Percentiles rank a stretch among this genome's conserved stretches.
phyloP scores from a whole-genome alignment of 2,797 vertebrate species.

The Xerus rutilus region DNA sequence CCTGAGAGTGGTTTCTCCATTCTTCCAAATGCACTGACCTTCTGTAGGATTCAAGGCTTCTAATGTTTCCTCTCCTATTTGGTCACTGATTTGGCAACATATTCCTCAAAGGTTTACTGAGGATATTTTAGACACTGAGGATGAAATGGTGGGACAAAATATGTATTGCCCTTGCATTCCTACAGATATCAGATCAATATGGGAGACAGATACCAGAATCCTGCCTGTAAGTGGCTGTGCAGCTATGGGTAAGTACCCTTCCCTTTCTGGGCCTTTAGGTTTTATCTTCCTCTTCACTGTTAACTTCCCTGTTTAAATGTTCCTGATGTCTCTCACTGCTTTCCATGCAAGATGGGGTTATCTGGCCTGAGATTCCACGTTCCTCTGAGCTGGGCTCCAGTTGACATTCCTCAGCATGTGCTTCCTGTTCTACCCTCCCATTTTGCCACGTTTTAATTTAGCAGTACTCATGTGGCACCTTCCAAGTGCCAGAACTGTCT shows the following conservation, averaged over 20 bases:
- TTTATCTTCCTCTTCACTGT: background rate
- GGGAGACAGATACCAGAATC: background rate
- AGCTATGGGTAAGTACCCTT: background rate
- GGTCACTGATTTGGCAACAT: background rate
- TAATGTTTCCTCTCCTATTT: background rate
- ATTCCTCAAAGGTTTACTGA: background rate
- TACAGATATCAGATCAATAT: background rate
- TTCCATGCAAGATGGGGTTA: background rate
- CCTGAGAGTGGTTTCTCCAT: background rate
- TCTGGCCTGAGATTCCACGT: background rate
- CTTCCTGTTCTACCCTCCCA: background rate
- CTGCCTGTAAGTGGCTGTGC: background rate
- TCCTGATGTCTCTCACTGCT: background rate
- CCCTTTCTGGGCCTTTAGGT: background rate
- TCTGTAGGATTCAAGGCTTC: slow-evolving; percentile 22
- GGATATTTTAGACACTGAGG: background rate
- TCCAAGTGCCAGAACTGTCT: slow-evolving; percentile 1
- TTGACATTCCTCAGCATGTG: background rate
- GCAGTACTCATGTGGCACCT: background rate
- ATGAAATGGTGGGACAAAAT: background rate
- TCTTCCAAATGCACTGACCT: background rate
- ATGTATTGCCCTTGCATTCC: background rate
- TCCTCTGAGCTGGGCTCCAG: background rate
- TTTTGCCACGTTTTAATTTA: background rate
- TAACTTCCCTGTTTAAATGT: background rate